These are phyloP conservation scores for Melanotaenia maccullochi DNA, from an alignment of 2,797 vertebrate species.

Conservation along the genomic window DNA sequence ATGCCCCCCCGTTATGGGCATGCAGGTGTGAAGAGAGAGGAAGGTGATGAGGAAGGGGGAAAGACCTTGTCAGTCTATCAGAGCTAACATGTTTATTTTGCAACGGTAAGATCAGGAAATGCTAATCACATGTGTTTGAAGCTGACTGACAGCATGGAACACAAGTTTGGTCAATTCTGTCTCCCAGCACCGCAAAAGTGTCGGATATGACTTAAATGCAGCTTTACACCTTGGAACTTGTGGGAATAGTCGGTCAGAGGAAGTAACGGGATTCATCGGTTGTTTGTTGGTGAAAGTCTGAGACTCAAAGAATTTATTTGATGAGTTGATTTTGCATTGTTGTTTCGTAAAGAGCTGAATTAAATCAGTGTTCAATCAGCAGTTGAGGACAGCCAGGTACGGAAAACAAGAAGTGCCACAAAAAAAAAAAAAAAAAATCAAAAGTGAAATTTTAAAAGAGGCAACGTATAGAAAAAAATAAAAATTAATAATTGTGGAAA, in stretches of 20 bases:
- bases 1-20: conserved; percentile 54
- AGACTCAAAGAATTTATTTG: conserved; percentile 43
- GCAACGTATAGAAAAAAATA: no score
- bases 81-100: conserved; percentile 32
- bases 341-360: conserved; percentile 48
- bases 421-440: background rate
- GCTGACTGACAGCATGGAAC: background rate
- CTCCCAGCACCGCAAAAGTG: conserved; percentile 2
- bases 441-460: background rate
- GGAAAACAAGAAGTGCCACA: conserved; percentile 7
- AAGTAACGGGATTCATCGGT: conserved; percentile 14
- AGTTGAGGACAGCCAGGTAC: conserved; percentile 34
- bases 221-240: conserved; percentile 44
- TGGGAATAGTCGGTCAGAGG: conserved; percentile 32
- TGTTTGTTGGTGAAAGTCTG: conserved; percentile 38
- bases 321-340: conserved; percentile 46
- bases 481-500: background rate
- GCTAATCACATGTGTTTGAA: background rate
- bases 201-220: conserved; percentile 44
- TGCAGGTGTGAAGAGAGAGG: conserved; percentile 45
- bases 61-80: conserved; percentile 21
- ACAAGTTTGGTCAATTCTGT: background rate
- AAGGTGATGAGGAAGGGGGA: conserved; percentile 26
- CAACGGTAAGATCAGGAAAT: conserved; percentile 2
- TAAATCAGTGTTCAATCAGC: conserved; percentile 22